These are phyloP conservation scores for Coronaproctus castanopsis DNA, from an alignment of 2,888 invertebrate genomes.

Conservation along the genomic window DNA sequence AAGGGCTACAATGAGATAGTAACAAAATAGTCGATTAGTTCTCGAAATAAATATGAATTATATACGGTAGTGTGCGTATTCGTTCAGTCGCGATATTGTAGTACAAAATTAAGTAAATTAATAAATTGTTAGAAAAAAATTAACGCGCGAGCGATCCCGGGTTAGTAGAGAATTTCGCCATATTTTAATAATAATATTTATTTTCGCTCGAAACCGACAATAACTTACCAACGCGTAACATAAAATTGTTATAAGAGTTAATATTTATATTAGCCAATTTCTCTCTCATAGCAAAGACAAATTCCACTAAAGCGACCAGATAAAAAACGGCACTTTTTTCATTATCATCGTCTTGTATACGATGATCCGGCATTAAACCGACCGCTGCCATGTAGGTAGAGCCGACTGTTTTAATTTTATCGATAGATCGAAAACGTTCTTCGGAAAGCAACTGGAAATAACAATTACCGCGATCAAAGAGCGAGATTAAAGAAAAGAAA, in stretches of 20 bases:
- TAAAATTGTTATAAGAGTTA: slow-evolving; percentile 80
- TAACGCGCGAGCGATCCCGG: not conserved
- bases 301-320: slow-evolving; percentile 66
- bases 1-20: too few relatives aligned
- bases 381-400: slow-evolving; percentile 87
- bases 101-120: too few relatives aligned
- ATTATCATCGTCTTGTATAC: slow-evolving; percentile 44
- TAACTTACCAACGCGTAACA: slow-evolving; percentile 63
- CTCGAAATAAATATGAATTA: too few relatives aligned
- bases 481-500: not conserved
- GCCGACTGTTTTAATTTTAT: slow-evolving; percentile 85
- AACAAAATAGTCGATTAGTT: too few relatives aligned
- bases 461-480: not conserved
- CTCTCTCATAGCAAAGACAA: slow-evolving; percentile 73
- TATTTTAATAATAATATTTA: not conserved
- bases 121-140: too few relatives aligned
- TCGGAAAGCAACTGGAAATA: slow-evolving; percentile 49
- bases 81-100: too few relatives aligned
- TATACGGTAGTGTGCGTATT: too few relatives aligned
- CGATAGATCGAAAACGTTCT: slow-evolving; percentile 65
- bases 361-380: slow-evolving; percentile 63
- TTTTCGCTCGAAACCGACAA: too few relatives aligned
- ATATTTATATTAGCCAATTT: slow-evolving; percentile 71
- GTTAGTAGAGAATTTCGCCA: not conserved
- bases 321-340: slow-evolving; percentile 40